These are phyloP conservation scores for Eristalis pertinax DNA, from an alignment of 2,888 invertebrate species.

Conservation along the genomic window DNA sequence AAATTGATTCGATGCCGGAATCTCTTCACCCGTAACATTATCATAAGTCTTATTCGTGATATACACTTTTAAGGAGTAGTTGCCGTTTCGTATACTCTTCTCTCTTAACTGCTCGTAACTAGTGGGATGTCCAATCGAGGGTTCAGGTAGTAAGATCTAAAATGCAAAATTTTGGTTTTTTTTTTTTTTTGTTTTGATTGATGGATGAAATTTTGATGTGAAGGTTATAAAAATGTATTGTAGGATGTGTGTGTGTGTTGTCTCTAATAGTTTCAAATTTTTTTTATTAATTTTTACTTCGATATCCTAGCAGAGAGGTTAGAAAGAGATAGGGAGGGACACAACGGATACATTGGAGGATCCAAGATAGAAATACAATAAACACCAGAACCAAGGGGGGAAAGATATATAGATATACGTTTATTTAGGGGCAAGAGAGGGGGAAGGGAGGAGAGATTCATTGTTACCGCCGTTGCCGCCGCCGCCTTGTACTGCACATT, in stretches of 20 bases:
- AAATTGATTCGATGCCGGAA: slow-evolving; percentile 63
- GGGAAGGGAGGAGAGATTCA: background rate
- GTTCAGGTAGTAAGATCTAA: slow-evolving; percentile 76
- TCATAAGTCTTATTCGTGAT: slow-evolving; percentile 74
- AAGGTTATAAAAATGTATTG: background rate
- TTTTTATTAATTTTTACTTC: no score
- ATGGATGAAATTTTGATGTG: slow-evolving; percentile 58
- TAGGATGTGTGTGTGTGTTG: background rate
- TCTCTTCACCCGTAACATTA: slow-evolving; percentile 61
- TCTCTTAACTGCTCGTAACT: slow-evolving; percentile 75
- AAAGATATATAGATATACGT: background rate
- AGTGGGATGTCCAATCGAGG: slow-evolving; percentile 75
- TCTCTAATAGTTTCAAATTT: background rate
- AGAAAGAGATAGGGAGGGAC: background rate
- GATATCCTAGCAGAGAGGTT: background rate
- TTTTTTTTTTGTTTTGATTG: slow-evolving; percentile 38
- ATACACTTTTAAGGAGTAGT: slow-evolving; percentile 74
- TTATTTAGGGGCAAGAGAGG: background rate
- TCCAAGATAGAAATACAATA: background rate
- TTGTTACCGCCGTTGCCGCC: background rate
- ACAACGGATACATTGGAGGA: background rate
- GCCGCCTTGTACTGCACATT: background rate
- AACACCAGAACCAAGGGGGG: background rate
- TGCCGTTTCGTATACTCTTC: slow-evolving; percentile 74
- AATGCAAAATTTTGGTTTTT: slow-evolving; percentile 60